Evolutionary conservation across 1,140 invertebrate species (phyloP).

Genomic region (Plectrocnemia conspersa): DNA sequence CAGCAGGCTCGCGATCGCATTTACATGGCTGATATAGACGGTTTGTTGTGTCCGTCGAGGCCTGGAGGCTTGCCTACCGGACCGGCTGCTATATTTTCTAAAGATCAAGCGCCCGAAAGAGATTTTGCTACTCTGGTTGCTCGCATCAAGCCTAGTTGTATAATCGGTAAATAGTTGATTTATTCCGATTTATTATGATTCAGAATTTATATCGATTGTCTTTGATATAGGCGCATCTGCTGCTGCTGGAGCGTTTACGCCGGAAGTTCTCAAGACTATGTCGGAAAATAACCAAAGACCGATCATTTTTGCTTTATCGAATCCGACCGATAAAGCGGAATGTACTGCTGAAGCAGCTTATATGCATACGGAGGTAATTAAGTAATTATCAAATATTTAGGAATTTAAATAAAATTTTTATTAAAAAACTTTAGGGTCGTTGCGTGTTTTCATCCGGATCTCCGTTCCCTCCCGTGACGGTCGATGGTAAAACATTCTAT

Average conservation of each 20-base stretch:
- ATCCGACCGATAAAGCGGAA: slow-evolving; percentile 94
- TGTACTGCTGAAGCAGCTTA: slow-evolving; percentile 94
- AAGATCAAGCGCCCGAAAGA: slow-evolving; percentile 72
- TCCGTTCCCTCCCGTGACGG: slow-evolving; percentile 78
- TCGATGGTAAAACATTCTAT: slow-evolving; percentile 72
- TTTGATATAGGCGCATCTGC: slow-evolving; percentile 75
- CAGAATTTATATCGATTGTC: slow-evolving; percentile 16
- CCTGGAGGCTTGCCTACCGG: slow-evolving; percentile 68
- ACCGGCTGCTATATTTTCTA: slow-evolving; percentile 78
- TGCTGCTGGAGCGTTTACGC: slow-evolving; percentile 80
- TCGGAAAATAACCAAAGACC: slow-evolving; percentile 79
- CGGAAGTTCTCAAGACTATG: slow-evolving; percentile 81
- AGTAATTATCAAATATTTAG: slow-evolving; percentile 10
- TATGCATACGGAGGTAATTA: slow-evolving; percentile 69
- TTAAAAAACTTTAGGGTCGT: slow-evolving; percentile 61
- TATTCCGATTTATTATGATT: background rate
- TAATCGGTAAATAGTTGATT: slow-evolving; percentile 68
- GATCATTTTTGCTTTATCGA: slow-evolving; percentile 92
- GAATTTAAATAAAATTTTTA: background rate
- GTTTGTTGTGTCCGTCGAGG: slow-evolving; percentile 68
- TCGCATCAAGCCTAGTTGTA: slow-evolving; percentile 75
- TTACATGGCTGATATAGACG: slow-evolving; percentile 86
- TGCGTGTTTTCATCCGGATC: slow-evolving; percentile 90
- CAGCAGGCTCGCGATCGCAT: slow-evolving; percentile 77
- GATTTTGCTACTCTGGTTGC: slow-evolving; percentile 74